Evolutionary conservation across 2,113 vertebrate genomes (phyloP).

Genomic region (Chionis minor): DNA sequence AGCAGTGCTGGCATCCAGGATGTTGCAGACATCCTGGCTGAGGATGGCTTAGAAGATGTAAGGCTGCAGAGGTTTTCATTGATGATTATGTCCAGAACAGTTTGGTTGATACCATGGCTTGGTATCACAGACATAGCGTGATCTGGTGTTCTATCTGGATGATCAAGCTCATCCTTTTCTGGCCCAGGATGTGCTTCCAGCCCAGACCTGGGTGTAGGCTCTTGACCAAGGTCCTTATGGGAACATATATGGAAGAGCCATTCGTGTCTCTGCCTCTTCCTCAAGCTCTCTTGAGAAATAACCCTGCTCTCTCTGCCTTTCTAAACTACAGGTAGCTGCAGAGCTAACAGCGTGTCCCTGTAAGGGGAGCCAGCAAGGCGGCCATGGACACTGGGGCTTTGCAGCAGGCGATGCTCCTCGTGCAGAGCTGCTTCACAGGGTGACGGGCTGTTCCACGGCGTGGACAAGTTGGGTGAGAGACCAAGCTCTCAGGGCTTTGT

Average conservation of each 20-base stretch:
- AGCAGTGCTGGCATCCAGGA: not conserved
- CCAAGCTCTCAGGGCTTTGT: not conserved
- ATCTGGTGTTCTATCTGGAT: too few relatives aligned
- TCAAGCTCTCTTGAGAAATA: not conserved
- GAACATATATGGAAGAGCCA: not conserved
- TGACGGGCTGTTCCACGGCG: not conserved
- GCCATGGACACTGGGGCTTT: fast-evolving
- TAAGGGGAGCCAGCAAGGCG: fast-evolving
- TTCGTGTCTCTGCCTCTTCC: not conserved
- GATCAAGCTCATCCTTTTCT: not conserved
- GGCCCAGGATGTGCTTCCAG: not conserved
- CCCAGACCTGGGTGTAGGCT: not conserved
- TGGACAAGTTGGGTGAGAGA: not conserved
- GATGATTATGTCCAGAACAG: not conserved
- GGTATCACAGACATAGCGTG: not conserved
- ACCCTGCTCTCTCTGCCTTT: not conserved
- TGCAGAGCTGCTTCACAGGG: not conserved
- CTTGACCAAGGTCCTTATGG: not conserved
- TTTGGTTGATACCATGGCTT: not conserved
- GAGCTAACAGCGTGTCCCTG: not conserved
- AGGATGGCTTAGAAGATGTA: not conserved
- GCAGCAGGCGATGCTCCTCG: not conserved
- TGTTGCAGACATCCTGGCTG: not conserved
- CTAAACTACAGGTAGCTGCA: not conserved
- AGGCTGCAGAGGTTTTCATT: not conserved